Conservation (phyloP, 2,113 vertebrate genomes). For the Connochaetes taurinus region DNA sequence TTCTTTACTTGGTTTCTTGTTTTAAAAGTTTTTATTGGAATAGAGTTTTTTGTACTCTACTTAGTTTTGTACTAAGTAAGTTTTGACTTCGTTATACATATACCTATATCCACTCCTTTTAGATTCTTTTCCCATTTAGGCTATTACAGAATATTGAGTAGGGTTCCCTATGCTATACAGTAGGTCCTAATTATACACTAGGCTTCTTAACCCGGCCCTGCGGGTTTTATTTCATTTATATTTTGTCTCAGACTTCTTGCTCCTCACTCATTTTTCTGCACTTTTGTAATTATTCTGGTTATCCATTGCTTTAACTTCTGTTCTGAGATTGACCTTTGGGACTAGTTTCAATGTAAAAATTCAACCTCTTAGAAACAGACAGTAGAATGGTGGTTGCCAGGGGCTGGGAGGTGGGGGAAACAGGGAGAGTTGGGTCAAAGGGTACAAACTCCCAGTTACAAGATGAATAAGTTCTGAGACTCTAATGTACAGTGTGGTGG, state of each 20-base stretch:
- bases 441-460: background rate
- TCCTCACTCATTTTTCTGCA: background rate
- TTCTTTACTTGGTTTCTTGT: constrained; percentile 6
- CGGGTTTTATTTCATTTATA: background rate
- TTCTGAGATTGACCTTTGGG: background rate
- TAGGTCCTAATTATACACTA: background rate
- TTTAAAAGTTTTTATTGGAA: background rate
- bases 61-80: background rate
- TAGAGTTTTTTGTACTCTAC: background rate
- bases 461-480: background rate
- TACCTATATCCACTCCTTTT: background rate
- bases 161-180: background rate
- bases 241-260: background rate
- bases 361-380: background rate
- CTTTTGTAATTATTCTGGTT: background rate
- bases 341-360: background rate
- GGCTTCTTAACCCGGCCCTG: background rate
- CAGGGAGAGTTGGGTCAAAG: background rate
- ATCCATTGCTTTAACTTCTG: background rate
- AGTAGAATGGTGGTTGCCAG: background rate
- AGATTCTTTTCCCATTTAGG: background rate
- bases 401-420: background rate
- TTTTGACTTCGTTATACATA: background rate
- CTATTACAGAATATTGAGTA: background rate
- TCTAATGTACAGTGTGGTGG: background rate